These are phyloP conservation scores for Chesias legatella DNA, from an alignment of 2,888 invertebrate species.

Conservation along the genomic window DNA sequence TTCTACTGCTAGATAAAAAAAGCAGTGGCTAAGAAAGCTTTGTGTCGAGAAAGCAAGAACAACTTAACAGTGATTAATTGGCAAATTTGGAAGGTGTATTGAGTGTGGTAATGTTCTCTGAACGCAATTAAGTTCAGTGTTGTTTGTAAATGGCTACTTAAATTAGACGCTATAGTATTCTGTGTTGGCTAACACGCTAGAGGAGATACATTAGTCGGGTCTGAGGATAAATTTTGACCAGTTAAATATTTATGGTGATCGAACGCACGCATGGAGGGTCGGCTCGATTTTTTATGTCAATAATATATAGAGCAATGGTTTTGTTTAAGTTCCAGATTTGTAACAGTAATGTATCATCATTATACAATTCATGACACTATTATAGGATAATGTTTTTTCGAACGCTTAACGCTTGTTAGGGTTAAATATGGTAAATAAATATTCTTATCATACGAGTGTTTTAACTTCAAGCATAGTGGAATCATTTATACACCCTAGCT, in stretches of 20 bases:
- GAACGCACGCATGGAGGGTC: neutral
- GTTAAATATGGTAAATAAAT: too few relatives aligned
- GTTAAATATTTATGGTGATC: slow-evolving; percentile 1
- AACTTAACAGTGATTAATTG: slow-evolving; percentile 2
- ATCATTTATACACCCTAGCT: too few relatives aligned
- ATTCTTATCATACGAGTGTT: too few relatives aligned
- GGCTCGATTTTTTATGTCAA: neutral
- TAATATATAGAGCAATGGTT: neutral
- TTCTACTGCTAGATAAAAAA: too few relatives aligned
- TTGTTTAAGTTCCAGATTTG: too few relatives aligned
- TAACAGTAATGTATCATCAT: too few relatives aligned
- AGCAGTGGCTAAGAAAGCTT: neutral
- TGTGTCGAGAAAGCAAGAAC: slow-evolving; percentile 1
- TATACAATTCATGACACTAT: too few relatives aligned
- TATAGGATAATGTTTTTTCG: too few relatives aligned
- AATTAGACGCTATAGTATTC: neutral
- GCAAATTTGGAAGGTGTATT: neutral
- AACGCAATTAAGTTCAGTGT: too few relatives aligned
- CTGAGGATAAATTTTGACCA: slow-evolving; percentile 1
- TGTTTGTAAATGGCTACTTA: neutral
- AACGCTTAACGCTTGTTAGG: too few relatives aligned
- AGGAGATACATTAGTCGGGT: neutral
- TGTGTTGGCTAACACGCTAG: neutral
- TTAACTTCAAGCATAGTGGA: too few relatives aligned
- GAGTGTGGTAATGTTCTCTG: neutral